Conservation (phyloP, 2,113 vertebrate species). For the Colaptes auratus region DNA sequence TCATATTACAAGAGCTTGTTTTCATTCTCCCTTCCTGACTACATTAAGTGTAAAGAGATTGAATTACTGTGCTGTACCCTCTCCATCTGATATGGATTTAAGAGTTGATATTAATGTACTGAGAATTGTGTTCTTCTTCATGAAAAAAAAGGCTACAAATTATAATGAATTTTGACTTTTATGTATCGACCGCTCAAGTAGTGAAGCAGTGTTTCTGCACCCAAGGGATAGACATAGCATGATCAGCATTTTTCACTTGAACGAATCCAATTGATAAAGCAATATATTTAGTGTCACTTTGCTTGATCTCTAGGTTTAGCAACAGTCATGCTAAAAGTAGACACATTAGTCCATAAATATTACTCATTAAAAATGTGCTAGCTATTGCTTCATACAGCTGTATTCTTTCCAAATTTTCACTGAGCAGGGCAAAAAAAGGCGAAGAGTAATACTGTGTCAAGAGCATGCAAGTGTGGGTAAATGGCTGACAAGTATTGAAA, state of each 20-base stretch:
- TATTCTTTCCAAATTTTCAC: slow-evolving; percentile 73
- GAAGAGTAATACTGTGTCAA: slow-evolving; percentile 52
- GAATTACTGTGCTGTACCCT: slow-evolving; percentile 86
- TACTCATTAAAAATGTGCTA: slow-evolving; percentile 80
- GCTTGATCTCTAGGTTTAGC: slow-evolving; percentile 85
- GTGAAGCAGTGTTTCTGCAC: slow-evolving; percentile 84
- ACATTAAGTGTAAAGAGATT: slow-evolving; percentile 87
- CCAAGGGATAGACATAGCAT: slow-evolving; percentile 81
- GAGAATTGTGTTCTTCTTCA: slow-evolving; percentile 80
- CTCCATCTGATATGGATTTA: slow-evolving; percentile 86
- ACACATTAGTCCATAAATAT: slow-evolving; percentile 85
- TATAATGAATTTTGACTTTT: slow-evolving; percentile 91
- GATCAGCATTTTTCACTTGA: slow-evolving; percentile 88
- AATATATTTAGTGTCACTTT: slow-evolving; percentile 86
- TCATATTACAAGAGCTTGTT: slow-evolving; percentile 90
- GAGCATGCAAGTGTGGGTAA: neutral
- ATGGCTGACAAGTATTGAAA: neutral
- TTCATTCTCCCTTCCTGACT: slow-evolving; percentile 86
- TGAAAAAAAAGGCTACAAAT: slow-evolving; percentile 83
- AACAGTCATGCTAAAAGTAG: slow-evolving; percentile 86
- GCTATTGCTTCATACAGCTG: slow-evolving; percentile 75
- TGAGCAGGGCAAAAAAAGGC: slow-evolving; percentile 57
- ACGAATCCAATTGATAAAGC: slow-evolving; percentile 88
- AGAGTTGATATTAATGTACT: slow-evolving; percentile 88
- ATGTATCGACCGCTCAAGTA: slow-evolving; percentile 83